Base-by-base conservation (phyloP, 2,113 vertebrate species). In the Scophthalmus maximus region DNA sequence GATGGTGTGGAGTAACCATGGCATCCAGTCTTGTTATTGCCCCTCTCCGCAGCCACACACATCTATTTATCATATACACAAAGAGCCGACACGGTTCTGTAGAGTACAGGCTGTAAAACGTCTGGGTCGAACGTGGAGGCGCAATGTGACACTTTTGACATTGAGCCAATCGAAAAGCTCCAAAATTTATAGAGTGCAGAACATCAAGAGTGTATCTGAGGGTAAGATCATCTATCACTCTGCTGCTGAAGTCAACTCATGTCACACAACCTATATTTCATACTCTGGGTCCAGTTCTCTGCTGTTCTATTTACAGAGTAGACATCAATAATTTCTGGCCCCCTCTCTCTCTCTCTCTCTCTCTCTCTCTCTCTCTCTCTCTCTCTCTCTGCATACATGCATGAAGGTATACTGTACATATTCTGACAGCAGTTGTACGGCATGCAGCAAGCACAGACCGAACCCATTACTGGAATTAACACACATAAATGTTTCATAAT, bases 291-390 rank as follows among this genome's bases (percentile, higher is more conserved):
- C 44, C 22, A 61, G 44, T 25, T 72, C 64, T 34, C 65, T 62
- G 49, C 46, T 44, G 51, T 8, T 74, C 79, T 79, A 72, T 75
- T 84, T 86, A 42, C 42, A 73, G 57, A 70, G 40, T 59, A 47
- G 17, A 18, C 80, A 85, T 90, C 49, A 89, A 91, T 86, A 79
- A 87, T 91, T 75, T 75, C 44, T 81, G 10, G 10, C 11, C 10
- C 18, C 29, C 23, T 51, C 46, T 53, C 38, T 17, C 38, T 42
- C 38, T 42, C 38, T 42, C 38, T 42, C n/a, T n/a, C n/a, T n/a
- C 23, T 51, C 23, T 15, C 2, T 22, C 44, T 6, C n/a, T 55
- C 9, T 23, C 23, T 15, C 2, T 22, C 44, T 6, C n/a, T 55
- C 9, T 9, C 17, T 46, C 51, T 30, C 49, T 71, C 47, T 68